Base-by-base conservation (phyloP, 1,140 invertebrate species). In the Bathynomus jamesi region DNA sequence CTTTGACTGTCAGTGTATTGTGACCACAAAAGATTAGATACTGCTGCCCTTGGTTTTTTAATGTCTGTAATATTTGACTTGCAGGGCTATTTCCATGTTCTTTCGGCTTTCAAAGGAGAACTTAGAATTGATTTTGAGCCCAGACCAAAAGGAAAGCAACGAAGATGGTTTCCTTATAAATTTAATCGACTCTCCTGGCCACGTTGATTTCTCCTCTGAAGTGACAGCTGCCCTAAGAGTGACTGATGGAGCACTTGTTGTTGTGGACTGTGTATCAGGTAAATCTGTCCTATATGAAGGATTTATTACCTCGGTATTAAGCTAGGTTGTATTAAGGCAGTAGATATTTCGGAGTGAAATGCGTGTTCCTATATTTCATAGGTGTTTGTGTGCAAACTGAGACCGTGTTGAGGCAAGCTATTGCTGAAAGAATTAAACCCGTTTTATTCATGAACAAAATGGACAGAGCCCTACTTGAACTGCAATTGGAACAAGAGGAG, bases 401-500 rank as follows among this genome's bases (percentile, higher is more conserved):
- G 85, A 99, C 96, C 84, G 96, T 99, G 71, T 85, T 99, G 78
- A 92, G 96, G 87, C 97, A 99, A 83, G 96, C 96, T 73, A 99
- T 99, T 83, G 94, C 94, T 77, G 97, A 99, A 85, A 90, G 96
- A 82, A 99, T 99, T 80, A 98, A 98, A 89, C 96, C 96, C 67
- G 94, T 99, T 79, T 86, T 99, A 75, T 99, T 99, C 90, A 98
- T 99, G 96, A 99, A 99, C 90, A 99, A 99, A 85, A 98, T 99
- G 96, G 97, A 99, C 86, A 90, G 96, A 80, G 96, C 95, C 78
- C 86, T 99, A 46, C 85, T 98, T 1, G 96, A 98, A 83, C 85
- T 99, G 79, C 95, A 99, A 82, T 85, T 98, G 77, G 95, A 94
- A 65, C 88, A 91, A 78, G 98, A 99, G 86, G 95, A 98, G 83